These are phyloP conservation scores for Rotaria magnacalcarata DNA, from an alignment of 2,888 invertebrate genomes.

Conservation along the genomic window DNA sequence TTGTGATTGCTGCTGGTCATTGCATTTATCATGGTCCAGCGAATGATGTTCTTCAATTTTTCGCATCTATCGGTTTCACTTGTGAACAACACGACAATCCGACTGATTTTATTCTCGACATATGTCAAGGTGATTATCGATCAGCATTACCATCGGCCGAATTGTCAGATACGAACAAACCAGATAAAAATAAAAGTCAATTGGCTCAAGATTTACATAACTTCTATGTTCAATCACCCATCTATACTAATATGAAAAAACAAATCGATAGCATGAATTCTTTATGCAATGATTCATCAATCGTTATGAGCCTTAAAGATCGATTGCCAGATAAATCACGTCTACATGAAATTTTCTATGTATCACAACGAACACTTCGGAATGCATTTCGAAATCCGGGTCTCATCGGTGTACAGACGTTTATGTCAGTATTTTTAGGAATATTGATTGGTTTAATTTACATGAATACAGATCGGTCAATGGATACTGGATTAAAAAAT, in stretches of 20 bases:
- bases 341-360: background rate
- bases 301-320: no score
- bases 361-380: background rate
- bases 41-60: background rate
- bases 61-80: background rate
- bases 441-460: constrained; percentile 58
- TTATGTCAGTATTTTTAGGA: constrained; percentile 54
- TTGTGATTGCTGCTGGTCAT: constrained; percentile 54
- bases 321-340: background rate
- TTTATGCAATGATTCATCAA: background rate
- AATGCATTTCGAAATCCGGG: background rate
- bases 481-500: constrained; percentile 56
- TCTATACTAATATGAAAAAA: background rate
- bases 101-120: constrained; percentile 7
- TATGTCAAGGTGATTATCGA: constrained; percentile 5
- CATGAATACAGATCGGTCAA: constrained; percentile 52
- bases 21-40: constrained; percentile 55
- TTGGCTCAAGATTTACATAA: background rate
- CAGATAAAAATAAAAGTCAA: background rate
- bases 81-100: constrained; percentile 1
- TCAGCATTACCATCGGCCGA: background rate
- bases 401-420: constrained; percentile 49
- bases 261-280: background rate
- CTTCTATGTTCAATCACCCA: background rate
- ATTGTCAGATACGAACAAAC: background rate